Evolutionary conservation across 2,888 invertebrate genomes (phyloP), one percentile per base, ranked within the genome.

Genomic region (Lumbricus terrestris): DNA sequence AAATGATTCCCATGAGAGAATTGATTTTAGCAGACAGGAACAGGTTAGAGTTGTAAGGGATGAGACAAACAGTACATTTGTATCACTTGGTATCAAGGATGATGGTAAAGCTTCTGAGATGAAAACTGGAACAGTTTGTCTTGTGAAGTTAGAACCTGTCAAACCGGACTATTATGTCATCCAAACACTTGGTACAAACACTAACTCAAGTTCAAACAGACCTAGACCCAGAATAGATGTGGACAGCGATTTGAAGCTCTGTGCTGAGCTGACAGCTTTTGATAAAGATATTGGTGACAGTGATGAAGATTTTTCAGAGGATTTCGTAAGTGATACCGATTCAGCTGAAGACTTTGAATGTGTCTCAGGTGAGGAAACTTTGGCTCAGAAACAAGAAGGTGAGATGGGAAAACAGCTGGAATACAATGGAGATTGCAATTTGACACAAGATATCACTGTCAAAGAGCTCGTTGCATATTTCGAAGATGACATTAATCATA

Each of bases 291-390:
- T 69, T n/a, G 69, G 69, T 11, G 29, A n/a, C 29, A 69, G 69
- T 69, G 69, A 69, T n/a, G 69, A 69, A 69, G 69, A 69, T n/a
- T 69, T 69, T n/a, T 69, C n/a, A n/a, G 69, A 69, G 69, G 69
- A 69, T 69, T 69, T 69, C 13, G 29, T 69, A 29, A 69, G 69
- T n/a, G 69, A 69, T 11, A 69, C 29, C 13, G n/a, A n/a, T 69
- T 69, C 69, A n/a, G 29, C 69, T 0, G 11, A 69, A 69, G 69
- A 69, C n/a, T 69, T n/a, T n/a, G 69, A 69, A n/a, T 69, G n/a
- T 69, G 69, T 8, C 29, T 69, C n/a, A n/a, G n/a, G 13, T n/a
- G 69, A 69, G 29, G 29, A 69, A 69, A 69, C 69, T 69, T 69
- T 13, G 69, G n/a, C n/a, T 69, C 69, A 69, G n/a, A 29, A 69